Evolutionary conservation across 1,140 invertebrate genomes (phyloP), one percentile per base, ranked within the genome.

Genomic region (Zaprionus vittiger): DNA sequence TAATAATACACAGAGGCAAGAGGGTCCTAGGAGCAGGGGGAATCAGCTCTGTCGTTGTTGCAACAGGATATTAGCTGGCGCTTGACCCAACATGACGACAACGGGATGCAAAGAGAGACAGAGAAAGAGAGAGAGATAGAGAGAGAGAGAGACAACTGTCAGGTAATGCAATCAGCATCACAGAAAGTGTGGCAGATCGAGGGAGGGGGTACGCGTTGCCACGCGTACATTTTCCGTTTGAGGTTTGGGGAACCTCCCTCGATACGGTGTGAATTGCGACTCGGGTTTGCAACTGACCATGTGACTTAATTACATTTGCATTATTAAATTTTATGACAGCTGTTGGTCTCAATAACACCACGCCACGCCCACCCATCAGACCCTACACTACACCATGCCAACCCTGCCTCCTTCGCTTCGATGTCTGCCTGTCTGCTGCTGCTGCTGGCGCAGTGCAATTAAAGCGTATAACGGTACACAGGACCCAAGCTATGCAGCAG

Each of bases 251-350:
- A 34, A 3, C 65, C 28, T 47, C 15, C 17, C 17, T 28, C 60
- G 56, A 59, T 62, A 56, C 57, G 34, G 47, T 73, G 56, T 66
- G 31, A 47, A 41, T 49, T 64, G 20, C 59, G 65, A 62, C 12
- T 70, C 60, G 26, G 41, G 57, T 66, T 41, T 62, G 41, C 41
- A 59, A 47, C 62, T 64, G 66, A 67, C 72, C 73, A 82, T 77
- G 62, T 76, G 72, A 84, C 69, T 90, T 85, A 89, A 89, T 89
- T 90, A 85, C 81, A 90, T 90, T 89, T 89, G 79, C 81, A 89
- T 90, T 89, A 90, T 90, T 89, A 90, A 89, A 90, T 90, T 89
- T 89, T 90, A 89, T 90, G 85, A 85, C 81, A 81, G 75, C 64
- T 77, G 75, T 66, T 89, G 77, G 69, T 64, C 74, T 69, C 78